Conservation (phyloP, 2,888 invertebrate genomes). For the Neoascia interrupta region DNA sequence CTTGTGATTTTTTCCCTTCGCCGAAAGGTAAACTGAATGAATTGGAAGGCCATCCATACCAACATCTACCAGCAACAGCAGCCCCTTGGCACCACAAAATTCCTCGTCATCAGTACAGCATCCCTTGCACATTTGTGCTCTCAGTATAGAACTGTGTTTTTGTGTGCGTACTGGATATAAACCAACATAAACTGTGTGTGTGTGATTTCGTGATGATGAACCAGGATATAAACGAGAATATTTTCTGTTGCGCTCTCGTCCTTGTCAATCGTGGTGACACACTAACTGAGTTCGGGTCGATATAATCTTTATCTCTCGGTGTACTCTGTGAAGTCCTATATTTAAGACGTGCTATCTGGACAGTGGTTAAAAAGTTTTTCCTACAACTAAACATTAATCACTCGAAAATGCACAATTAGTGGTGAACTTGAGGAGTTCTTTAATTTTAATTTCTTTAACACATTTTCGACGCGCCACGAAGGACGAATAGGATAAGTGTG, state of each 20-base stretch:
- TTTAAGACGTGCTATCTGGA: not conserved
- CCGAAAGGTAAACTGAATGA: slow-evolving; percentile 25
- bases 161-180: slow-evolving; percentile 1
- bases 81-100: not conserved
- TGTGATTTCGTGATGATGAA: not conserved
- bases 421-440: too few species aligned
- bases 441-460: too few species aligned
- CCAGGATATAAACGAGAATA: slow-evolving; percentile 29
- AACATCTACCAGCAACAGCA: not conserved
- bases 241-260: slow-evolving; percentile 53
- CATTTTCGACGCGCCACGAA: too few species aligned
- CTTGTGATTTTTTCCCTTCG: slow-evolving; percentile 31
- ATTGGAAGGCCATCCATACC: slow-evolving; percentile 20
- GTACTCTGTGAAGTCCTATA: not conserved
- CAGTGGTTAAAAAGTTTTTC: too few species aligned
- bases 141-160: not conserved
- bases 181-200: not conserved
- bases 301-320: slow-evolving; percentile 21
- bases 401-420: too few species aligned
- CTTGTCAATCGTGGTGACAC: slow-evolving; percentile 61
- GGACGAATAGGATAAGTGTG: slow-evolving; percentile 13
- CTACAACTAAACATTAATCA: too few species aligned
- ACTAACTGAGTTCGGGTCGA: slow-evolving; percentile 52
- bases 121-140: slow-evolving; percentile 42
- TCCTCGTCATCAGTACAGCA: slow-evolving; percentile 12